Percentiles rank a stretch among this genome's conserved stretches.
Conservation (phyloP, 2,888 invertebrate species). For the Phalangium opilio region DNA sequence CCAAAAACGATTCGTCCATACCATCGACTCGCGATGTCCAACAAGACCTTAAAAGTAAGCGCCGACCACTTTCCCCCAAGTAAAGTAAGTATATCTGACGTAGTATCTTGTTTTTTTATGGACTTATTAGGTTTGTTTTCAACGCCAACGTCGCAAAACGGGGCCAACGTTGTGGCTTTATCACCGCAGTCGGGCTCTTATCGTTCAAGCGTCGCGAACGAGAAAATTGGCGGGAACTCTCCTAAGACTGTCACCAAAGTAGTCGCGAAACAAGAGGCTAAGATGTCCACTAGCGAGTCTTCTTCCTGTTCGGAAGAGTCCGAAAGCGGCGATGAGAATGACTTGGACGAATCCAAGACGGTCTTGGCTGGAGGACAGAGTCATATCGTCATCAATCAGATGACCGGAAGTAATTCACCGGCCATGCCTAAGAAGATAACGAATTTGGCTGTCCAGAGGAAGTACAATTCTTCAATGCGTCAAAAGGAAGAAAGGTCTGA, state of each 20-base stretch:
- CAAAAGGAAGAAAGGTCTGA: slow-evolving; percentile 18
- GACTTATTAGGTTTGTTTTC: too few relatives aligned
- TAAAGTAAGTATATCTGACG: neutral
- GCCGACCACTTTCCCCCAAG: too few relatives aligned
- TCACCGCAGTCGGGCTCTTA: too few relatives aligned
- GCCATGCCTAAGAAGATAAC: slow-evolving; percentile 10
- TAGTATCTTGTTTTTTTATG: too few relatives aligned
- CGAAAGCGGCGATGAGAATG: neutral
- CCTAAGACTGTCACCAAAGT: too few relatives aligned
- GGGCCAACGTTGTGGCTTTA: too few relatives aligned
- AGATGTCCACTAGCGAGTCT: neutral
- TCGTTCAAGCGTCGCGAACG: too few relatives aligned
- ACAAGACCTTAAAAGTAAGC: neutral
- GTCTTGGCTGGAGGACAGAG: slow-evolving; percentile 2
- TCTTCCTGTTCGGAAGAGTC: neutral
- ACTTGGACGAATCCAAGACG: neutral
- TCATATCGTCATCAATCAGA: neutral
- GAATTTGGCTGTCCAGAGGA: slow-evolving; percentile 14
- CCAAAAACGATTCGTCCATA: slow-evolving; percentile 36
- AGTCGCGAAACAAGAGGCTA: neutral
- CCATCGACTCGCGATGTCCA: slow-evolving; percentile 12
- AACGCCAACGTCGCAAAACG: too few relatives aligned
- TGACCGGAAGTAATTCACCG: neutral
- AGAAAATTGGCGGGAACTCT: too few relatives aligned
- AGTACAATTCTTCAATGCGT: slow-evolving; percentile 14